A percentile compares a stretch with the other conserved stretches of the same genome.
Evolutionary conservation across 2,888 invertebrate genomes (phyloP).

Genomic region (Archaeoteleia sp.): DNA sequence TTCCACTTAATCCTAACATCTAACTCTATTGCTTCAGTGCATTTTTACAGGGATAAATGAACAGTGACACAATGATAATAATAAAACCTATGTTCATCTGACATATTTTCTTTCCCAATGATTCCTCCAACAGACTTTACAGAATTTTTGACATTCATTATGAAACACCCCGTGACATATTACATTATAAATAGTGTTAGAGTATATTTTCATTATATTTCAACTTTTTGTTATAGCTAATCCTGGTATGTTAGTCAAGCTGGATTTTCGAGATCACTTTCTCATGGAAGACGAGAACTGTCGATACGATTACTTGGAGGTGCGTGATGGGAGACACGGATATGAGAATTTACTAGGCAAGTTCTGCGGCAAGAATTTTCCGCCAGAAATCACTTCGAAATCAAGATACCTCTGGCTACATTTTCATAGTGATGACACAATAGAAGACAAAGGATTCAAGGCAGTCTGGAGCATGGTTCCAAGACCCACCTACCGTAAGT

Average conservation of each 20-base stretch:
- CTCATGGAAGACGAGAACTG: slow-evolving; percentile 83
- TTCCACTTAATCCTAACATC: too few species aligned
- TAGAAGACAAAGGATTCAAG: slow-evolving; percentile 86
- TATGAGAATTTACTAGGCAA: slow-evolving; percentile 81
- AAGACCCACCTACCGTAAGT: slow-evolving; percentile 73
- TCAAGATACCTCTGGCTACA: slow-evolving; percentile 85
- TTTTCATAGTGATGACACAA: slow-evolving; percentile 87
- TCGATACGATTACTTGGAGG: slow-evolving; percentile 87
- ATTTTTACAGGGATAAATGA: too few species aligned
- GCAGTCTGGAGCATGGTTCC: slow-evolving; percentile 84
- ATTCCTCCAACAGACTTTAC: too few species aligned
- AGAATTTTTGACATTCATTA: too few species aligned
- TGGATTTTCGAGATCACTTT: slow-evolving; percentile 89
- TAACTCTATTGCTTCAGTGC: too few species aligned
- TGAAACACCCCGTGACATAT: too few species aligned
- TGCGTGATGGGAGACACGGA: slow-evolving; percentile 88
- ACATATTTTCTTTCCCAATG: too few species aligned
- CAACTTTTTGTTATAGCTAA: slow-evolving; percentile 76
- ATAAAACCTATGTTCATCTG: too few species aligned
- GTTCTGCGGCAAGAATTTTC: slow-evolving; percentile 84
- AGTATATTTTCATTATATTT: slow-evolving; percentile 1
- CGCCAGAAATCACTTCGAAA: slow-evolving; percentile 83
- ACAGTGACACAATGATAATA: too few species aligned
- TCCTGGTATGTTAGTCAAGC: slow-evolving; percentile 80
- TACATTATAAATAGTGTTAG: too few species aligned